Evolutionary conservation across 64 coral and sea anemone genomes (phyloP).

Genomic region (Actinia tenebrosa): DNA sequence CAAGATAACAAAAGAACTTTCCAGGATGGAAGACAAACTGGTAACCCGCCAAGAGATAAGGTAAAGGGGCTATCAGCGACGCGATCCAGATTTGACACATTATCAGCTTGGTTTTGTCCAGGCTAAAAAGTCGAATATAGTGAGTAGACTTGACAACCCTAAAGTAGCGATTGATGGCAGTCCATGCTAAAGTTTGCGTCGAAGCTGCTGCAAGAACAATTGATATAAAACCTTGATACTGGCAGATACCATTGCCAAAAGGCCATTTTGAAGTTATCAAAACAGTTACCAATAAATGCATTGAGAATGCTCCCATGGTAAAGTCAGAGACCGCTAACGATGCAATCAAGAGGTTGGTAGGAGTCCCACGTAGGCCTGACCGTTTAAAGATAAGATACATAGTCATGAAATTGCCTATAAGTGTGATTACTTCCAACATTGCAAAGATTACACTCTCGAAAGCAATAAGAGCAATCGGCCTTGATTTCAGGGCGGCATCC

Average conservation of each 20-base stretch:
- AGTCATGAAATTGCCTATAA: slow-evolving; percentile 35
- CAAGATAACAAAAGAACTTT: slow-evolving; percentile 37
- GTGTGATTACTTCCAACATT: background rate
- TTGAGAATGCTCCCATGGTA: slow-evolving; percentile 27
- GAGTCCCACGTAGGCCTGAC: background rate
- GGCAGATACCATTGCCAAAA: slow-evolving; percentile 29
- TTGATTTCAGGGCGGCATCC: background rate
- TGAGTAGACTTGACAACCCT: slow-evolving; percentile 18
- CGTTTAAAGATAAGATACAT: slow-evolving; percentile 13
- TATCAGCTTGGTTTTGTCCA: background rate
- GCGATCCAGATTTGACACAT: slow-evolving; percentile 8
- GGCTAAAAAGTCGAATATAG: slow-evolving; percentile 27
- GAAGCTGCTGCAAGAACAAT: slow-evolving; percentile 30
- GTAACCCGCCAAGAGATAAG: slow-evolving; percentile 26
- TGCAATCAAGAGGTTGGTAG: slow-evolving; percentile 29
- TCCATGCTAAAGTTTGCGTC: slow-evolving; percentile 32
- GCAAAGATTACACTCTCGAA: background rate
- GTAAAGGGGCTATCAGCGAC: slow-evolving; percentile 19
- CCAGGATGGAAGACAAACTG: slow-evolving; percentile 46
- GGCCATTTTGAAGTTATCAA: slow-evolving; percentile 38
- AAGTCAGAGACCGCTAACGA: slow-evolving; percentile 50
- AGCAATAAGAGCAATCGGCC: background rate
- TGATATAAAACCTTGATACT: slow-evolving; percentile 47
- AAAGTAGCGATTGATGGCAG: slow-evolving; percentile 43
- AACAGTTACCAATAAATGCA: background rate